Evolutionary conservation across 2,888 invertebrate species (phyloP), one percentile per base, ranked within the genome.

Genomic region (Lasioglossum lativentre): DNA sequence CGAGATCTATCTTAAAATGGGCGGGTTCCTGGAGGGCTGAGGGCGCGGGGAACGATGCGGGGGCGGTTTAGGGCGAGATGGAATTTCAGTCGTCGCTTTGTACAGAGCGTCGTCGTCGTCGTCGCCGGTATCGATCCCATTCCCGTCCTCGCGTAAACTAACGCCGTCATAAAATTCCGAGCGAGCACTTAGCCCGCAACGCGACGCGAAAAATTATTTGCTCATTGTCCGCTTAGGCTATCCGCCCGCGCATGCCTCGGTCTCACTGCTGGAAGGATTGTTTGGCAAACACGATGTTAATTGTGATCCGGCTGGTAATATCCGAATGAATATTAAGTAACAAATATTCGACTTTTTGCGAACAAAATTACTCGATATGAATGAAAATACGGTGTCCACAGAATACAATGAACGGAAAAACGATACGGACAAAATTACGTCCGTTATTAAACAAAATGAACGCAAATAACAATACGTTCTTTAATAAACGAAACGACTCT

Each of bases 101-200:
- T 83, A 75, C 66, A 52, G 71, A 23, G 5, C 73, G 74, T 71
- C 81, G 38, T 47, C 66, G 19, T n/a, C 73, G 74, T 71, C 81
- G 38, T 47, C 66, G 19, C 30, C 23, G 45, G 47, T 78, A 83
- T 84, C 83, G 77, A 75, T 84, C 74, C 74, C 6, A 27, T 71
- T 14, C n/a, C 45, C 52, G 12, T 70, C 30, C 19, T 4, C 59
- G 27, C 19, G 59, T 77, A 78, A 75, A 81, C 82, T 23, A 40
- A 52, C 30, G 38, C 30, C 66, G 23, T 42, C 63, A 40, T 66
- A 45, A 47, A 47, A 59, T 45, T n/a, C 74, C 68, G 23, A 10
- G 38, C 68, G 38, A 38, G n/a, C 72, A 40, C 74, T 71, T 45
- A 8, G 59, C 23, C 27, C 16, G 70, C 27, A 23, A 14, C 73